These are phyloP conservation scores for Motacilla alba DNA, from an alignment of 2,113 vertebrate genomes.

Conservation along the genomic window DNA sequence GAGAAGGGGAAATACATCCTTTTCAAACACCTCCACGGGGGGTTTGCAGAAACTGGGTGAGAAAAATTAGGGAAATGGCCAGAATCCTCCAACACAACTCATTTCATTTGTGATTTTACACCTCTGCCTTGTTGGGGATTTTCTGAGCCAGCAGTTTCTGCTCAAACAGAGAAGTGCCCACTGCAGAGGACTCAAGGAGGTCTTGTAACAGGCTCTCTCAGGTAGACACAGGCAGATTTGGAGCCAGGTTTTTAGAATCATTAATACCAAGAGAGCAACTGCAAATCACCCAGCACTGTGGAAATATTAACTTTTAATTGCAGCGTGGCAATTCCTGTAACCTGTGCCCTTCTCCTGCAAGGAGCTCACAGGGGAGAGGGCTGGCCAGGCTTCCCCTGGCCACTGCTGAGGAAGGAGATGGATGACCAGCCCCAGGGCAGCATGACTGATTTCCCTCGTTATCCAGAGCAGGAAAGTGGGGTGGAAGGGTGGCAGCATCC, in stretches of 20 bases:
- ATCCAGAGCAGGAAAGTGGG: not conserved
- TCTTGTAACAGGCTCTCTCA: not conserved
- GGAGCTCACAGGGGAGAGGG: not conserved
- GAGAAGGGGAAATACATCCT: not conserved
- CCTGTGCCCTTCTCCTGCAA: not conserved
- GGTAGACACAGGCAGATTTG: not conserved
- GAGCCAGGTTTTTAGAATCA: not conserved
- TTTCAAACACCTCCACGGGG: not conserved
- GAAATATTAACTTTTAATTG: not conserved
- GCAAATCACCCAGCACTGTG: not conserved
- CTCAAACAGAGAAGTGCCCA: not conserved
- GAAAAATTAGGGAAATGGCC: not conserved
- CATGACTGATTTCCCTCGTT: slow-evolving; percentile 18
- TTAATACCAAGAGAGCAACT: not conserved
- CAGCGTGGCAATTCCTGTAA: not conserved
- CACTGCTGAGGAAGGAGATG: not conserved
- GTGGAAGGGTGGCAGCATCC: not conserved
- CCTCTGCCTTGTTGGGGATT: not conserved
- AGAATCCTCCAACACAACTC: not conserved
- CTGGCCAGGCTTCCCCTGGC: not conserved
- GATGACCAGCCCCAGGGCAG: not conserved
- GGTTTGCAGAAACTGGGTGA: not conserved
- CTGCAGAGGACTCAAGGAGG: not conserved
- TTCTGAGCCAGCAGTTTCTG: not conserved
- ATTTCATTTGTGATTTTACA: not conserved